Conservation (phyloP, 92 coral and sea anemone genomes). For the Palythoa grandiflora region DNA sequence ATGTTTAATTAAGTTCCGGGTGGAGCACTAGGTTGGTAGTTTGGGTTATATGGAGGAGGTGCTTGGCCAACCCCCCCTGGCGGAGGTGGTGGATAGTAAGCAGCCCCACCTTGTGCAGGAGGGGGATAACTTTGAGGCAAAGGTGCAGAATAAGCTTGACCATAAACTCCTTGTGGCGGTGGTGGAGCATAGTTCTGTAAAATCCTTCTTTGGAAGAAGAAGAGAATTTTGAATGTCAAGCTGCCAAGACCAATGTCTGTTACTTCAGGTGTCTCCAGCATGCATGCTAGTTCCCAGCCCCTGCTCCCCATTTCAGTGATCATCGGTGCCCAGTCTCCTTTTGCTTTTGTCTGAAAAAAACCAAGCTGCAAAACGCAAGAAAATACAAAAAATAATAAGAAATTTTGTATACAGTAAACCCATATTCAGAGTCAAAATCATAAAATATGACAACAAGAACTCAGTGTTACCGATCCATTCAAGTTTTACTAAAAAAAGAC, state of each 20-base stretch:
- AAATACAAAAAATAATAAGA: background rate
- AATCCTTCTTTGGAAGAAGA: conserved; percentile 93
- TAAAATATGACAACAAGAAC: background rate
- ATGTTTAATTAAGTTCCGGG: conserved; percentile 12
- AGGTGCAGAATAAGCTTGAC: conserved; percentile 47
- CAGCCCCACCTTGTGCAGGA: conserved; percentile 62
- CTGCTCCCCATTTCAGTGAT: conserved; percentile 94
- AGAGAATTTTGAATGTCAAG: conserved; percentile 88
- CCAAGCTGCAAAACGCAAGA: conserved; percentile 76
- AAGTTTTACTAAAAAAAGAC: background rate
- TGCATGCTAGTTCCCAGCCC: conserved; percentile 98
- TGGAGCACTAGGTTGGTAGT: conserved; percentile 83
- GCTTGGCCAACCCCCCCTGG: conserved; percentile 59
- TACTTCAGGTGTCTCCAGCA: conserved; percentile 97
- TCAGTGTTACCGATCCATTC: too few species aligned
- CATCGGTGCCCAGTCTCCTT: conserved; percentile 99
- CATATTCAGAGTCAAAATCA: too few species aligned
- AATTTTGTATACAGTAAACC: background rate
- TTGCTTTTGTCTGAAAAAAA: conserved; percentile 94
- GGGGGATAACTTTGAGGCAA: conserved; percentile 45
- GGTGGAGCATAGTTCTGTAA: conserved; percentile 72
- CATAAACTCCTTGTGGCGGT: conserved; percentile 58
- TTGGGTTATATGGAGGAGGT: conserved; percentile 80
- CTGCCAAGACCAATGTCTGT: conserved; percentile 91
- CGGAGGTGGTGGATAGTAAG: conserved; percentile 50